Percentiles rank a stretch among this genome's conserved stretches.
phyloP scores from a whole-genome alignment of 1,140 invertebrate genomes.

The Procambarus virginalis region DNA sequence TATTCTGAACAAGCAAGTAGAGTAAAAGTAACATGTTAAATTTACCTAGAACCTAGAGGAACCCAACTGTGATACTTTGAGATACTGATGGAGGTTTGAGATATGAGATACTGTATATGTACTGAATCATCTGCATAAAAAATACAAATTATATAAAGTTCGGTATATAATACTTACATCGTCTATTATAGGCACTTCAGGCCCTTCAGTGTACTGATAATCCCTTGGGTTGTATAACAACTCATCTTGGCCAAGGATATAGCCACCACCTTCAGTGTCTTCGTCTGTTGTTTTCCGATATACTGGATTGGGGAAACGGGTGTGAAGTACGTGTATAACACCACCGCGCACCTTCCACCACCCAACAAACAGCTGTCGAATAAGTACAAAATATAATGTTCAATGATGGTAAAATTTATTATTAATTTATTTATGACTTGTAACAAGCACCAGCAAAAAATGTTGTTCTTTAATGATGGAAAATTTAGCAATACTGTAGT shows the following conservation, averaged over 20 bases:
- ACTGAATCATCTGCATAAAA: too few species aligned
- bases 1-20: too few species aligned
- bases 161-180: slow-evolving; percentile 28
- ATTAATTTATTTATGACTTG: neutral
- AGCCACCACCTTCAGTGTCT: slow-evolving; percentile 51
- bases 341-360: slow-evolving; percentile 20
- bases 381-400: neutral
- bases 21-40: too few species aligned
- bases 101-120: too few species aligned
- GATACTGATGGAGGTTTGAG: too few species aligned
- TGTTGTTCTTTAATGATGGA: too few species aligned
- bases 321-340: slow-evolving; percentile 24
- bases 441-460: too few species aligned
- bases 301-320: slow-evolving; percentile 61
- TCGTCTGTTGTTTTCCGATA: slow-evolving; percentile 58
- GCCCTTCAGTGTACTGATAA: slow-evolving; percentile 6
- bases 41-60: too few species aligned
- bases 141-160: too few species aligned
- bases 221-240: slow-evolving; percentile 25
- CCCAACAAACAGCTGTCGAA: slow-evolving; percentile 30
- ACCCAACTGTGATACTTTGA: too few species aligned
- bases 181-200: slow-evolving; percentile 24
- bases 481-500: too few species aligned
- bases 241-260: slow-evolving; percentile 43
- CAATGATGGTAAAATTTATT: neutral